Evolutionary conservation across 2,113 vertebrate species (phyloP).

Genomic region (Abramis brama): DNA sequence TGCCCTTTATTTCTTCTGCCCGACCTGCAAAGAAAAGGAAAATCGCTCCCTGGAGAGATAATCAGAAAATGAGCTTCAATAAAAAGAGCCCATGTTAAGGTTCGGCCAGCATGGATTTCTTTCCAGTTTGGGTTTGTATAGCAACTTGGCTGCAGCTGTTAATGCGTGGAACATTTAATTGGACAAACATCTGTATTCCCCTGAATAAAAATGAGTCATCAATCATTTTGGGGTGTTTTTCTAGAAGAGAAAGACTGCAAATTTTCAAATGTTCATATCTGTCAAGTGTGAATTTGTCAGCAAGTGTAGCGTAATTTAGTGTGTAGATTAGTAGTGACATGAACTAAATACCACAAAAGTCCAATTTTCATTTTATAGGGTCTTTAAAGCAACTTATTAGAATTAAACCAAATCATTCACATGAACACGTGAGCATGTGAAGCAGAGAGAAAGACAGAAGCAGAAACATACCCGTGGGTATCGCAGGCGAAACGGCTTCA

Average conservation of each 20-base stretch:
- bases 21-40: conserved; percentile 85
- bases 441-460: neutral
- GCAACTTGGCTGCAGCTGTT: neutral
- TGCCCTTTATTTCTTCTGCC: conserved; percentile 83
- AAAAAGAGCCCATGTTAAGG: neutral
- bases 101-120: neutral
- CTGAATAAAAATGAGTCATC: too few species aligned
- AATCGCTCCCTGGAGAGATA: conserved; percentile 76
- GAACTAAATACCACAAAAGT: neutral
- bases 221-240: too few species aligned
- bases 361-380: neutral
- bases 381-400: neutral
- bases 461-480: conserved; percentile 75
- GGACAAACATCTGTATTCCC: too few species aligned
- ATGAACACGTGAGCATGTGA: too few species aligned
- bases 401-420: neutral
- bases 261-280: neutral
- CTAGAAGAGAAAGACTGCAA: neutral
- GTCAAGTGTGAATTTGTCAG: neutral
- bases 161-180: too few species aligned
- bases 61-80: neutral
- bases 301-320: neutral
- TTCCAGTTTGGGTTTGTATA: neutral
- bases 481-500: conserved; percentile 76
- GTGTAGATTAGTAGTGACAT: neutral